Evolutionary conservation across 2,888 invertebrate genomes (phyloP), one percentile per base, ranked within the genome.

Genomic region (Apocheima hispidaria): DNA sequence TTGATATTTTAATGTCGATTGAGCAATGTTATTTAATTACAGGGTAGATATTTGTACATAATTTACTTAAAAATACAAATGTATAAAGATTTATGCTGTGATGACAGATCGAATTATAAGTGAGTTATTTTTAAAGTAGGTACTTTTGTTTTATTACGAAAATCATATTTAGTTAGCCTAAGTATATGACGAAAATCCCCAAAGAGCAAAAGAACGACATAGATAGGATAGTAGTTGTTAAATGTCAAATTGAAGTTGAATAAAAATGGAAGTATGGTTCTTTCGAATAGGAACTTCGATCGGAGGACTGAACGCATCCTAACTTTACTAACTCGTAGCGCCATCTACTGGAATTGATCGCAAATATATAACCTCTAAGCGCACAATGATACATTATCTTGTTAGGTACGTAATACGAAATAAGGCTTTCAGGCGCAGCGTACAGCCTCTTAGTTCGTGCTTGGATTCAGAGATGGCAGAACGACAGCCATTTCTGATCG

Each of bases 71-170:
- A 63, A 61, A 54, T 54, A 59, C 6, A 43, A 40, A 56, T 56
- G 56, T 56, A 53, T 63, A 60, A 60, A 65, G 44, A 66, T 68
- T 54, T 57, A 61, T 64, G 68, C 71, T 78, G 77, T 78, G 79
- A 77, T 74, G 74, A 59, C 66, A 66, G 72, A 73, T 74, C 75
- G 75, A 78, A 78, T 85, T 80, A 81, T 79, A 74, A 72, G 72
- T 75, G 77, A 79, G 72, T 77, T 84, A 77, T 84, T 84, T 79
- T 79, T 64, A 64, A 69, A 40, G 59, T n/a, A n/a, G n/a, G n/a
- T 67, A 63, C 67, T 77, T 79, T 78, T 52, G 72, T 78, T 79
- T 69, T 16, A 40, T 51, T 57, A 51, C 33, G 53, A 59, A 56
- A n/a, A n/a, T n/a, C n/a, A n/a, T n/a, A n/a, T n/a, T n/a, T n/a